A percentile compares a stretch with the other conserved stretches of the same genome.
Conservation (phyloP, 1,140 invertebrate genomes). For the Lethrus apterus region DNA sequence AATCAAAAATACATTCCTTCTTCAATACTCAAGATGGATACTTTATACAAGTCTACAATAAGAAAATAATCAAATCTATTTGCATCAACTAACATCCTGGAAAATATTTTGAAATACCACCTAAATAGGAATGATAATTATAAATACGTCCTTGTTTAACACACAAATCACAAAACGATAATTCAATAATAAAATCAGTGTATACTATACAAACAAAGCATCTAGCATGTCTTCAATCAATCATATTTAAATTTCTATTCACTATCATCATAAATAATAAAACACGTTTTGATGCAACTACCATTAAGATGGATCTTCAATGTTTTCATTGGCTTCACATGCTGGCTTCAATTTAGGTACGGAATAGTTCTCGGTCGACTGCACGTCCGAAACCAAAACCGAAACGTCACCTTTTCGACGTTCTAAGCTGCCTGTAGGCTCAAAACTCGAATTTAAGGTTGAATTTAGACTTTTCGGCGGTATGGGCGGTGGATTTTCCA, state of each 20-base stretch:
- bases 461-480: conserved; percentile 48
- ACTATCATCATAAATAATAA: neutral
- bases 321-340: conserved; percentile 9
- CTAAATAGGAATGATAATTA: too few species aligned
- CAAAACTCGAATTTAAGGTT: conserved; percentile 37
- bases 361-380: conserved; percentile 45
- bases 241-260: conserved; percentile 5
- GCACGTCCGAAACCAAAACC: conserved; percentile 1
- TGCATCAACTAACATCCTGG: too few species aligned
- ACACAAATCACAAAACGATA: too few species aligned
- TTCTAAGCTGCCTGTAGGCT: conserved; percentile 33
- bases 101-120: too few species aligned
- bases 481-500: conserved; percentile 49
- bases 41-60: too few species aligned
- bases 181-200: too few species aligned
- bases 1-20: too few species aligned
- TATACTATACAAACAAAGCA: too few species aligned
- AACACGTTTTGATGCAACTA: neutral
- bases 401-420: conserved; percentile 12
- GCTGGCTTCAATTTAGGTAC: conserved; percentile 46
- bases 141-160: too few species aligned
- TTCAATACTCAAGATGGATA: too few species aligned
- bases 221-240: too few species aligned
- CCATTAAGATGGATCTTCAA: conserved; percentile 13
- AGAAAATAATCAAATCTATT: too few species aligned